Evolutionary conservation across 2,113 vertebrate species (phyloP).

Genomic region (Bagarius yarrelli): DNA sequence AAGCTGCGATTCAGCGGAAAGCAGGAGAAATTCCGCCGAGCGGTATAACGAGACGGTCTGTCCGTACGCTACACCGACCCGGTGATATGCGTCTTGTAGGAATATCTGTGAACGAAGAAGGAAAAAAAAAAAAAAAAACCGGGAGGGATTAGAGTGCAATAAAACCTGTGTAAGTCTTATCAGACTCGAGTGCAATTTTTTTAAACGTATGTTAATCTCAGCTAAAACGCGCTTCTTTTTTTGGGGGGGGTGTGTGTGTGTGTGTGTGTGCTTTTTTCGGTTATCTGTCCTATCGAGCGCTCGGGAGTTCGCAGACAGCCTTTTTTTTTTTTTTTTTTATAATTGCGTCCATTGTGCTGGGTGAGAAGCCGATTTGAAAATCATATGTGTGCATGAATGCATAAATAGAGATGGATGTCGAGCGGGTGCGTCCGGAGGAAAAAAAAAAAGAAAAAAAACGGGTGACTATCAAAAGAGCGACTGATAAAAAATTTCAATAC

Average conservation of each 20-base stretch:
- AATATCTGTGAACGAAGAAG: conserved; percentile 65
- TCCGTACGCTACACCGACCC: conserved; percentile 57
- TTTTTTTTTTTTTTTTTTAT: conserved; percentile 77
- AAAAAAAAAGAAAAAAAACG: conserved; percentile 37
- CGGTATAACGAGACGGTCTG: background rate
- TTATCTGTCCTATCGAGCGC: conserved; percentile 69
- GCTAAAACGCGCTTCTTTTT: conserved; percentile 65
- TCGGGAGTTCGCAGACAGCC: conserved; percentile 62
- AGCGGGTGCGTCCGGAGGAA: conserved; percentile 48
- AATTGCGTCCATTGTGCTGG: conserved; percentile 74
- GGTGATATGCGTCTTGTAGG: conserved; percentile 62
- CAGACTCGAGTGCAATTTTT: conserved; percentile 72
- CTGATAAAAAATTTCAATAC: conserved; percentile 62
- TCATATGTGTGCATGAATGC: conserved; percentile 70
- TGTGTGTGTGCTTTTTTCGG: conserved; percentile 54
- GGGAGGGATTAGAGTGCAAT: conserved; percentile 59
- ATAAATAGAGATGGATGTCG: conserved; percentile 60
- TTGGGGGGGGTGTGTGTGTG: conserved; percentile 51
- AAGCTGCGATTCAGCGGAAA: background rate
- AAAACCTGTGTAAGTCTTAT: conserved; percentile 76
- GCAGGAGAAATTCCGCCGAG: background rate
- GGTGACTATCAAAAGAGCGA: conserved; percentile 58
- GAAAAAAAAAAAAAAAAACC: conserved; percentile 62
- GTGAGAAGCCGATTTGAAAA: conserved; percentile 71
- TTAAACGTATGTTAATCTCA: conserved; percentile 80